Evolutionary conservation across 2,888 invertebrate genomes (phyloP).

Genomic region (Eubasilissa splendida): DNA sequence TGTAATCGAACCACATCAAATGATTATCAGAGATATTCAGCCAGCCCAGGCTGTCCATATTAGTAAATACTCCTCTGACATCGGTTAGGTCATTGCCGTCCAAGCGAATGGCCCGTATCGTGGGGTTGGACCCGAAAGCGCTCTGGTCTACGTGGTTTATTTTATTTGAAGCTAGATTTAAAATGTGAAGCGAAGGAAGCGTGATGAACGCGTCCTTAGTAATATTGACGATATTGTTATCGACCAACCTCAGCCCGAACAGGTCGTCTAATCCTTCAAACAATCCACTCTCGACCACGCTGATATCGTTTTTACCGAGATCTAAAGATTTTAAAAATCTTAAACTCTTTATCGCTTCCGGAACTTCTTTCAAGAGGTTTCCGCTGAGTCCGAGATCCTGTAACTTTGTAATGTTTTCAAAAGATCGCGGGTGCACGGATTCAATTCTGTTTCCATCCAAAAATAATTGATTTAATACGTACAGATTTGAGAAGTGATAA

Average conservation of each 20-base stretch:
- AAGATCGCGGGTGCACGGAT: slow-evolving; percentile 79
- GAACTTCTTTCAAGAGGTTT: slow-evolving; percentile 80
- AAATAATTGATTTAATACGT: slow-evolving; percentile 81
- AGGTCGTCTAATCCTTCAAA: slow-evolving; percentile 84
- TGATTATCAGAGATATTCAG: slow-evolving; percentile 87
- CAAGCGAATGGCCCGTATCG: slow-evolving; percentile 82
- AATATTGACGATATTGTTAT: slow-evolving; percentile 85
- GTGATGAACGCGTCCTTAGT: slow-evolving; percentile 82
- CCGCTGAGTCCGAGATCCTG: slow-evolving; percentile 84
- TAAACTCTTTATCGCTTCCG: slow-evolving; percentile 80
- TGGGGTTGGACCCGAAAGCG: slow-evolving; percentile 82
- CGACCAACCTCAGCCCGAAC: slow-evolving; percentile 83
- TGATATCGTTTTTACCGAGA: slow-evolving; percentile 86
- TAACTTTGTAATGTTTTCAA: slow-evolving; percentile 84
- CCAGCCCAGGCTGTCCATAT: slow-evolving; percentile 82
- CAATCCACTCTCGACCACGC: slow-evolving; percentile 79
- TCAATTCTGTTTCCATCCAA: slow-evolving; percentile 83
- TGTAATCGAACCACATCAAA: slow-evolving; percentile 86
- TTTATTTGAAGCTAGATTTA: slow-evolving; percentile 86
- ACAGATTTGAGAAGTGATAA: slow-evolving; percentile 81
- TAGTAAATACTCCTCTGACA: slow-evolving; percentile 84
- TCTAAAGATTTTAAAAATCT: slow-evolving; percentile 83
- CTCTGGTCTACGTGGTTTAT: slow-evolving; percentile 84
- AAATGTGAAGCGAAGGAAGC: slow-evolving; percentile 80
- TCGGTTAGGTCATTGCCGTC: slow-evolving; percentile 86